Evolutionary conservation across 2,888 invertebrate genomes (phyloP), one percentile per base, ranked within the genome.

Genomic region (Drosophila planitibia): DNA sequence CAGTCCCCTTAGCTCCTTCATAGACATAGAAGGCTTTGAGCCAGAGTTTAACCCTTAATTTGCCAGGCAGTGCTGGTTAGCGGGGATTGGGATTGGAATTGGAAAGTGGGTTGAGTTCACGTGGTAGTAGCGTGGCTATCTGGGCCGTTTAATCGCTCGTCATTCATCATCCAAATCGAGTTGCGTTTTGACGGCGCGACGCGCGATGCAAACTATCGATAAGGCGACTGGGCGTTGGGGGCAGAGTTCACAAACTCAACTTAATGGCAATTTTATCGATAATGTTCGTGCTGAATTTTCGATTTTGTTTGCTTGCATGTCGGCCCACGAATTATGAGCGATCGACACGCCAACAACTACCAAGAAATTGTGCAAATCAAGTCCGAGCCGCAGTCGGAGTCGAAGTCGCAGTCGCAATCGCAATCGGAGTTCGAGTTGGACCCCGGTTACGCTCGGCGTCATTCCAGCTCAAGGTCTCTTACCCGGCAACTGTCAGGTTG

Each of bases 241-340:
- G 37, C 66, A 52, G 75, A 64, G 61, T 76, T 81, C 74, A 77
- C 69, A 73, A 72, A 81, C 73, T 65, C 74, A 74, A 81, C 89
- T 91, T 91, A 91, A 91, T 91, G 91, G 88, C 85, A 90, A 91
- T 91, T 91, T 91, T 91, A 91, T 91, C 92, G 92, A 91, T 91
- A 91, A 83, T 91, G 91, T 91, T 91, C 91, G 91, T 91, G 91
- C 83, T 89, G 87, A 86, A 87, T 87, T 87, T 87, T 87, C 87
- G 87, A 91, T 89, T 91, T 84, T 90, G 83, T 82, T 89, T 90
- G 87, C 85, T 87, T 84, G 84, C 86, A 85, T 91, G 85, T 87
- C 88, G 74, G 60, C 70, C 59, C 65, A 70, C 85, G 77, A 88
- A 88, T 88, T 88, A 88, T 88, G 88, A 88, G 88, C 90, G 88